Evolutionary conservation across 1,140 invertebrate genomes (phyloP).

Genomic region (Drosophila rufa): DNA sequence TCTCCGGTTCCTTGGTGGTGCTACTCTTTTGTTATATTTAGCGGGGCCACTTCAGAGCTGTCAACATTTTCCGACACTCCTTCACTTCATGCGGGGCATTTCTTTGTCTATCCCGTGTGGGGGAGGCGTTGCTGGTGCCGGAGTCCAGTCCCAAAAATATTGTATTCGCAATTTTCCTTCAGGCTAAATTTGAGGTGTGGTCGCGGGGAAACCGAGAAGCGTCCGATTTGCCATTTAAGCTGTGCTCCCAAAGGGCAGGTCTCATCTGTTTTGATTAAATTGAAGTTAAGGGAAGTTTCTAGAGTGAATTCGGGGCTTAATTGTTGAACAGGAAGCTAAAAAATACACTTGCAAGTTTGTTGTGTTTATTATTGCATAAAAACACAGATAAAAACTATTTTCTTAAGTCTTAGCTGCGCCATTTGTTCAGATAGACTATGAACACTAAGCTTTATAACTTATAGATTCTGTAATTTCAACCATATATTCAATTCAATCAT

Average conservation of each 20-base stretch:
- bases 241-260: background rate
- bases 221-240: background rate
- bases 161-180: background rate
- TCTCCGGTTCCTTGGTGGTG: background rate
- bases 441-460: background rate
- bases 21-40: slow-evolving; percentile 16
- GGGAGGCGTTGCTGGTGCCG: background rate
- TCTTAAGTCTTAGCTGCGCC: background rate
- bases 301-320: background rate
- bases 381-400: background rate
- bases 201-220: background rate
- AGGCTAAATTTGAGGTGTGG: slow-evolving; percentile 10
- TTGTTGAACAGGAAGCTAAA: background rate
- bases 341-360: background rate
- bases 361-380: too few relatives aligned
- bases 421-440: background rate
- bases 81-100: slow-evolving; percentile 8
- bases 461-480: background rate
- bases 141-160: slow-evolving; percentile 9
- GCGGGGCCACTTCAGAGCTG: slow-evolving; percentile 19
- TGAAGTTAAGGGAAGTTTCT: background rate
- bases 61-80: slow-evolving; percentile 17
- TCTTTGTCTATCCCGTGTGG: slow-evolving; percentile 12
- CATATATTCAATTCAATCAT: background rate
- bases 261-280: background rate